Evolutionary conservation across 2,888 invertebrate species (phyloP), one percentile per base, ranked within the genome.

Genomic region (Melikaiella ostensackeni): DNA sequence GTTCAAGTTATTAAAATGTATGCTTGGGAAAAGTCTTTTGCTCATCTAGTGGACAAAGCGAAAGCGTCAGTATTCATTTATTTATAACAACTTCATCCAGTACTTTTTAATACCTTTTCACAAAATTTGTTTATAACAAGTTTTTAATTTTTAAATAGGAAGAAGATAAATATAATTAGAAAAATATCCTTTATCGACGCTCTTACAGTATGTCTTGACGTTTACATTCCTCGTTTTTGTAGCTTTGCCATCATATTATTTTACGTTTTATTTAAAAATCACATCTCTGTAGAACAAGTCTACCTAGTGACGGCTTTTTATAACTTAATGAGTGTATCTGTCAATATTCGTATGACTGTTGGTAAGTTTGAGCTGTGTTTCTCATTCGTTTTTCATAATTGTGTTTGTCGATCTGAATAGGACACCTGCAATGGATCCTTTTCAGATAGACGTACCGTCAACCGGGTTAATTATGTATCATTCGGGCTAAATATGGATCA

Each of bases 1-100:
- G 96, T 97, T 84, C 94, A 96, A 80, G 95, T 97, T 0, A 96
- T 97, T 83, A 97, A 97, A 90, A 97, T 97, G 97, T 97, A 96
- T 87, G 95, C 96, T 0, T 97, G 97, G 95, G 97, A 97, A 89
- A 94, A 94, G 50, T 96, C 96, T 0, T 97, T 97, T 88, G 94
- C 95, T 0, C 92, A 93, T n/a, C 89, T 95, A 8, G 92, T 95
- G 1, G 93, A 91, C 46, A 89, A 92, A 62, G 91, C 93, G 1
- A 87, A 94, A 88, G 90, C 90, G 94, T 94, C 79, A 81, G 84
- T 38, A 61, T 66, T n/a, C 8, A 46, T 7, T 46, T n/a, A 46
- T 46, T 19, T 11, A 2, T 35, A 35, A 46, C 7, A n/a, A 19
- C 19, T 19, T 7, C 1, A 21, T 24, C 2, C 9, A 24, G 3